Conservation (phyloP, 2,888 invertebrate genomes). For the Neuroscelio doddi region DNA sequence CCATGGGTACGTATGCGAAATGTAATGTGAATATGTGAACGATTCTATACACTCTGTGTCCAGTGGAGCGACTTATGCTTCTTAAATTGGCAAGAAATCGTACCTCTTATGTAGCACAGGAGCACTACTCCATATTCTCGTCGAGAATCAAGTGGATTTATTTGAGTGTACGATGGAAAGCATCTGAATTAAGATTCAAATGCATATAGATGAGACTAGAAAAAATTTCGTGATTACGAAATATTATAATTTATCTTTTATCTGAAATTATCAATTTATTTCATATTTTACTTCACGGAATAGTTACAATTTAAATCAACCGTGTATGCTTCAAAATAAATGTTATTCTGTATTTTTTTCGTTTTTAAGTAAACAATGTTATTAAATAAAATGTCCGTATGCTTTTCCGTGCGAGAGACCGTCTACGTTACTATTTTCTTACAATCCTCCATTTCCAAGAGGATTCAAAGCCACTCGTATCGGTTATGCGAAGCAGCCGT, state of each 20-base stretch:
- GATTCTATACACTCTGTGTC: slow-evolving; percentile 40
- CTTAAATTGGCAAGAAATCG: slow-evolving; percentile 50
- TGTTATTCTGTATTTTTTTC: neutral
- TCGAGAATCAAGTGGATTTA: slow-evolving; percentile 44
- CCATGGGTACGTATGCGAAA: slow-evolving; percentile 39
- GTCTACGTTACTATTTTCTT: slow-evolving; percentile 52
- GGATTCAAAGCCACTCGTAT: slow-evolving; percentile 51
- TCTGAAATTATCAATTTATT: too few relatives aligned
- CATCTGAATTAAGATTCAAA: slow-evolving; percentile 44
- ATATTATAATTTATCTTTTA: too few relatives aligned
- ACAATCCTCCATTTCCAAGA: slow-evolving; percentile 45
- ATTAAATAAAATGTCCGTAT: slow-evolving; percentile 39
- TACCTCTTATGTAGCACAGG: slow-evolving; percentile 38
- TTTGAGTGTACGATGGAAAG: slow-evolving; percentile 43
- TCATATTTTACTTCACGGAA: too few relatives aligned
- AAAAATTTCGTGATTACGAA: too few relatives aligned
- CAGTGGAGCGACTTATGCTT: slow-evolving; percentile 45
- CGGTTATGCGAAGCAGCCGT: slow-evolving; percentile 64
- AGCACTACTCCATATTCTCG: slow-evolving; percentile 33
- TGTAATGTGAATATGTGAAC: slow-evolving; percentile 45
- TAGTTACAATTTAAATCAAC: too few relatives aligned
- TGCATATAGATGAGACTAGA: slow-evolving; percentile 2
- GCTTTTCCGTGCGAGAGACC: slow-evolving; percentile 36
- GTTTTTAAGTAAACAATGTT: slow-evolving; percentile 36
- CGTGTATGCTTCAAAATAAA: too few relatives aligned